Evolutionary conservation across 2,797 vertebrate species (phyloP).

Genomic region (Thamnophis elegans): DNA sequence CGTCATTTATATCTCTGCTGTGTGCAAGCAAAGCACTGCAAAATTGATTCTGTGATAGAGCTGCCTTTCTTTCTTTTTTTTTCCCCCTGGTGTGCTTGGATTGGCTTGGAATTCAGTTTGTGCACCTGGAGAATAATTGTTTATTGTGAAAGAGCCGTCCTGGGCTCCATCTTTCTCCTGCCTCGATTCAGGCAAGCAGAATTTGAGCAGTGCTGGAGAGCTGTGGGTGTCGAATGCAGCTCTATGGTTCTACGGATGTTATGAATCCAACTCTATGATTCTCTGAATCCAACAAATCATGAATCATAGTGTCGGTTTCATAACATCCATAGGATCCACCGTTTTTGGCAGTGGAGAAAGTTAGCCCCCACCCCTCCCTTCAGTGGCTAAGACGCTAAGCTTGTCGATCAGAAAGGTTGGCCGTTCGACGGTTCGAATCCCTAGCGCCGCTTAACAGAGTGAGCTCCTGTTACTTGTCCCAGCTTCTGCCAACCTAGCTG

Average conservation of each 20-base stretch:
- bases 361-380: too few relatives aligned
- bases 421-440: too few relatives aligned
- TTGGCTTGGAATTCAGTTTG: background rate
- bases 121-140: background rate
- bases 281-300: too few relatives aligned
- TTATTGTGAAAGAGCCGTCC: background rate
- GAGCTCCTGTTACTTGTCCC: too few relatives aligned
- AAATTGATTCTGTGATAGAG: background rate
- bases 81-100: background rate
- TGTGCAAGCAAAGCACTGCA: background rate
- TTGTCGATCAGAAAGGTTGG: too few relatives aligned
- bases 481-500: too few relatives aligned
- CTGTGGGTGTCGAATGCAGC: fast-evolving
- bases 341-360: background rate
- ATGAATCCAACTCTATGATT: background rate
- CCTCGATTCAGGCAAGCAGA: background rate
- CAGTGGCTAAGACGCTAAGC: too few relatives aligned
- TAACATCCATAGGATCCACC: too few relatives aligned
- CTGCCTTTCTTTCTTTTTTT: background rate
- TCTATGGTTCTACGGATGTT: background rate
- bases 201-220: background rate
- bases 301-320: too few relatives aligned
- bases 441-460: too few relatives aligned
- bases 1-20: conserved; percentile 8
- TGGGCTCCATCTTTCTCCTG: background rate